Evolutionary conservation across 1,140 invertebrate genomes (phyloP).

Genomic region (Drosophila persimilis): DNA sequence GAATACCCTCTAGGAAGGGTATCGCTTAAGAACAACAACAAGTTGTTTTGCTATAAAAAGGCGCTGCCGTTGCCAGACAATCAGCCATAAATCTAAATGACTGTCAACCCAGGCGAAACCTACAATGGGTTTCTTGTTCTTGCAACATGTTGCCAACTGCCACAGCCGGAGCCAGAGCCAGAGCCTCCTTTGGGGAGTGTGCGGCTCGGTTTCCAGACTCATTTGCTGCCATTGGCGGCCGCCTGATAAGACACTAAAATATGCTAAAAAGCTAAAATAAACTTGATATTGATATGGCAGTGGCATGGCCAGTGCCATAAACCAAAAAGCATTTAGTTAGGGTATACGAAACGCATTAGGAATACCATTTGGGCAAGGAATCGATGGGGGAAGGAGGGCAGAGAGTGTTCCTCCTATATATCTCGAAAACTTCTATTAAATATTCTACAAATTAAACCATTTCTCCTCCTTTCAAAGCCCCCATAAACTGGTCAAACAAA

Average conservation of each 20-base stretch:
- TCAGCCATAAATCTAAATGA: constrained; percentile 82
- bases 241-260: constrained; percentile 76
- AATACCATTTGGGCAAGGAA: constrained; percentile 17
- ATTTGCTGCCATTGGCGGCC: constrained; percentile 63
- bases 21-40: constrained; percentile 5
- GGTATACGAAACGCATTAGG: constrained; percentile 28
- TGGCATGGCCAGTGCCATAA: constrained; percentile 69
- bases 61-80: constrained; percentile 70
- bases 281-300: constrained; percentile 71
- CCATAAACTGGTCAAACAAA: constrained; percentile 29
- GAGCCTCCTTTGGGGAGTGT: neutral
- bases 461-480: neutral
- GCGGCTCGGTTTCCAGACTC: constrained; percentile 34
- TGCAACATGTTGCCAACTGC: constrained; percentile 71
- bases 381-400: too few relatives aligned
- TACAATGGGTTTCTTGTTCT: constrained; percentile 66
- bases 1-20: too few relatives aligned
- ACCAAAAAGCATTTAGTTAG: constrained; percentile 65
- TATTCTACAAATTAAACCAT: constrained; percentile 11
- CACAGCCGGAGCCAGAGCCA: neutral
- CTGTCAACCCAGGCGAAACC: constrained; percentile 75
- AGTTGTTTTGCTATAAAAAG: constrained; percentile 62
- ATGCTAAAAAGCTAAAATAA: constrained; percentile 76
- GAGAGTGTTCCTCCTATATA: too few relatives aligned
- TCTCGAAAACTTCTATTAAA: too few relatives aligned